These are phyloP conservation scores for Sebastes hopkinsi DNA, from an alignment of 2,797 vertebrate species.

Conservation along the genomic window DNA sequence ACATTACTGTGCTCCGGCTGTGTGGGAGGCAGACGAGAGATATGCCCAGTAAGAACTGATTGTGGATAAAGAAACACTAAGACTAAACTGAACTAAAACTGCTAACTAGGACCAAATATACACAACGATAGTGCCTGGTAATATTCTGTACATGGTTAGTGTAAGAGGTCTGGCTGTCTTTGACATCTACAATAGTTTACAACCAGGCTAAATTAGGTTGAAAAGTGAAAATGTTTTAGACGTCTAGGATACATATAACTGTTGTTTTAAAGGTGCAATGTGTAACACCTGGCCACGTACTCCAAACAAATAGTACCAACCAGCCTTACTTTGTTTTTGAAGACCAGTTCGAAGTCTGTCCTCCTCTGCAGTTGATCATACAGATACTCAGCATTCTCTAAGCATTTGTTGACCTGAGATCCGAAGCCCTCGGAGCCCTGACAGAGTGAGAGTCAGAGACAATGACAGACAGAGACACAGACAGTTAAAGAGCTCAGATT, in stretches of 20 bases:
- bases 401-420: conserved; percentile 78
- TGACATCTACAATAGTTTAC: not conserved
- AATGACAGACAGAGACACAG: not conserved
- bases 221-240: not conserved
- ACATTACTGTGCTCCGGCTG: conserved; percentile 84
- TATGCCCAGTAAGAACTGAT: not conserved
- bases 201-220: not conserved
- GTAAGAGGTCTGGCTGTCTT: not conserved
- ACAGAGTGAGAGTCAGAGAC: not conserved
- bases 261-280: not conserved
- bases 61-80: not conserved
- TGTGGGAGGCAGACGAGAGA: not conserved
- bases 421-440: conserved; percentile 81
- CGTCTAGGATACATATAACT: not conserved
- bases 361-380: conserved; percentile 77
- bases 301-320: not conserved
- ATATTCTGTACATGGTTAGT: not conserved
- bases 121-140: not conserved
- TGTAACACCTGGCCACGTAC: not conserved
- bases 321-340: conserved; percentile 73
- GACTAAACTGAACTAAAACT: not conserved
- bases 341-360: conserved; percentile 79
- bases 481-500: not conserved
- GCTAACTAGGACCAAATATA: not conserved
- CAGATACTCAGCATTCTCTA: conserved; percentile 83